Conservation (phyloP, 2,888 invertebrate genomes). For the Mimumesa dahlbomi region DNA sequence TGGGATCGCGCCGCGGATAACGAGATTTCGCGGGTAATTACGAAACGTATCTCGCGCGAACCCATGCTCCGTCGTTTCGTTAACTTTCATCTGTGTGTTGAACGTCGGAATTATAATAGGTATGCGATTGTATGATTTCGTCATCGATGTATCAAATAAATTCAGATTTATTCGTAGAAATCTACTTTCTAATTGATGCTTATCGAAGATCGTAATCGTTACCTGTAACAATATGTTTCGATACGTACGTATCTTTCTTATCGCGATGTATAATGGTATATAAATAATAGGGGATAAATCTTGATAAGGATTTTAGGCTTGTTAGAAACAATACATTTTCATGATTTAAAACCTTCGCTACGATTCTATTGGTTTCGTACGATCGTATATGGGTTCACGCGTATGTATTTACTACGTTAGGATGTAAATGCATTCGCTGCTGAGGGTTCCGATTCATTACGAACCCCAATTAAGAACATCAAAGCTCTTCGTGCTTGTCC, state of each 20-base stretch:
- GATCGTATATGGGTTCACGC: conserved; percentile 1
- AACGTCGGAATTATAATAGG: too few species aligned
- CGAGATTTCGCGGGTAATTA: background rate
- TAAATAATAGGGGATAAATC: conserved; percentile 20
- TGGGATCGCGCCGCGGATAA: background rate
- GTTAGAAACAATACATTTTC: background rate
- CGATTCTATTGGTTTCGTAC: background rate
- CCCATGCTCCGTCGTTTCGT: background rate
- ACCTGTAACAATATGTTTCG: background rate
- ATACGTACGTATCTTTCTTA: background rate
- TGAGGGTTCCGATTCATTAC: conserved; percentile 58
- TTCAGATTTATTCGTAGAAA: conserved; percentile 2
- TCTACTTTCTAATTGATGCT: background rate
- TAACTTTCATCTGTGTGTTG: too few species aligned
- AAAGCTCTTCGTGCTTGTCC: conserved; percentile 30
- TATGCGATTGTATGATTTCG: too few species aligned
- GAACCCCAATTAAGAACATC: conserved; percentile 64
- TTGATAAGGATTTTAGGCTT: conserved; percentile 41
- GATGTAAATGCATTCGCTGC: conserved; percentile 7
- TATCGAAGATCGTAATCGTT: background rate
- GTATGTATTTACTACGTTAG: conserved; percentile 1
- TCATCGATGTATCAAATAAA: too few species aligned
- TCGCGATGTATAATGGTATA: conserved; percentile 1
- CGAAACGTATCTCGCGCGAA: background rate
- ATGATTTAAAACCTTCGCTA: conserved; percentile 22